These are phyloP conservation scores for Galbula dea DNA, from an alignment of 2,113 vertebrate genomes.

Conservation along the genomic window DNA sequence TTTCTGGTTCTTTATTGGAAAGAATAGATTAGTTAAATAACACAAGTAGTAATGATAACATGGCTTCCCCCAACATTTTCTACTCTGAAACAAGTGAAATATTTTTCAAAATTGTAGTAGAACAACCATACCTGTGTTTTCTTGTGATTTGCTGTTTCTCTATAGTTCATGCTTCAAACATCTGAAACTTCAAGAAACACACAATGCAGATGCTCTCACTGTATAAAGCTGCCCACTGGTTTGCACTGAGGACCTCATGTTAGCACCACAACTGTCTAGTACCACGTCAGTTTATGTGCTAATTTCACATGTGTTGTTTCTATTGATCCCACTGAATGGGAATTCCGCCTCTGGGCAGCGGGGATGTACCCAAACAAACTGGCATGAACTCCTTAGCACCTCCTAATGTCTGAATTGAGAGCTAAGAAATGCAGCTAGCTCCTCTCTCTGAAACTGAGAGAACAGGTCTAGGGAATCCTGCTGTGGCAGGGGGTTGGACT, in stretches of 20 bases:
- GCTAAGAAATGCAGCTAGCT: not conserved
- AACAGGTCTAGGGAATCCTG: too few relatives aligned
- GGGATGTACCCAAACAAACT: not conserved
- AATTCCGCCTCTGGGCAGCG: not conserved
- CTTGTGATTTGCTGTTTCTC: not conserved
- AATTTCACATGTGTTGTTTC: not conserved
- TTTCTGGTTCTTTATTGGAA: slow-evolving; percentile 85
- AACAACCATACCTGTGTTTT: not conserved
- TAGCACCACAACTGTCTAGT: not conserved
- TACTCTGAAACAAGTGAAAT: not conserved
- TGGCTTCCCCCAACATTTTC: not conserved
- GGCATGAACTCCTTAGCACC: not conserved
- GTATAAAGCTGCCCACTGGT: not conserved
- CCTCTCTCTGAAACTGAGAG: not conserved
- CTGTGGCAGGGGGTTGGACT: too few relatives aligned
- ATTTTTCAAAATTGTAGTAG: not conserved
- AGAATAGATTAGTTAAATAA: slow-evolving; percentile 87
- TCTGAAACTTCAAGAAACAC: not conserved
- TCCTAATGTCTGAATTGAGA: not conserved
- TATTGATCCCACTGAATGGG: not conserved
- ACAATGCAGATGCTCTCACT: not conserved
- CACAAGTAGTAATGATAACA: not conserved
- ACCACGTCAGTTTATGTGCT: not conserved
- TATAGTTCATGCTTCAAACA: not conserved
- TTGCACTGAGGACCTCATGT: not conserved